These are phyloP conservation scores for Balearica regulorum DNA, from an alignment of 2,797 vertebrate species.

Conservation along the genomic window DNA sequence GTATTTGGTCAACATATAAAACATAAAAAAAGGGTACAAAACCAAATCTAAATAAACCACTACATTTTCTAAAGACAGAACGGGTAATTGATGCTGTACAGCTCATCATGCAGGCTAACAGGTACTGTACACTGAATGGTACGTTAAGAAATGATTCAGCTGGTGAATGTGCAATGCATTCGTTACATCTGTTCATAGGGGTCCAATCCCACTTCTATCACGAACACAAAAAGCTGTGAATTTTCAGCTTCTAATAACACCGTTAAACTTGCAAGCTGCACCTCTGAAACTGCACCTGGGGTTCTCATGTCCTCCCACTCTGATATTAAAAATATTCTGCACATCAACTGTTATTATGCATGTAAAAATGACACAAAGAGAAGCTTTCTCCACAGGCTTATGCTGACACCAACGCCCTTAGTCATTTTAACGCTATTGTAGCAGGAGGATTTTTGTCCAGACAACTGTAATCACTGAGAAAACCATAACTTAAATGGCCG, in stretches of 20 bases:
- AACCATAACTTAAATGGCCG: background rate
- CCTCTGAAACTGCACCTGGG: slow-evolving; percentile 38
- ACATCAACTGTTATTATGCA: slow-evolving; percentile 41
- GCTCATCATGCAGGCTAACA: background rate
- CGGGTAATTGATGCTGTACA: background rate
- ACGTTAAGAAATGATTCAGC: background rate
- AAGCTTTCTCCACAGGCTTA: background rate
- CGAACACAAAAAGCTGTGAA: background rate
- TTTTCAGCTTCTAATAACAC: slow-evolving; percentile 36
- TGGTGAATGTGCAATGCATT: background rate
- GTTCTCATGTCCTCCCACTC: slow-evolving; percentile 60
- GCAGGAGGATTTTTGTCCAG: background rate
- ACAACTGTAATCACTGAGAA: background rate
- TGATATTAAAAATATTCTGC: slow-evolving; percentile 49
- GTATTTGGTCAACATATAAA: background rate
- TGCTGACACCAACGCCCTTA: slow-evolving; percentile 24
- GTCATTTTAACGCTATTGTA: background rate
- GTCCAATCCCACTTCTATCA: background rate
- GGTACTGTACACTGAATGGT: background rate
- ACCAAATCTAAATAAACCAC: background rate
- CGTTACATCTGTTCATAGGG: background rate
- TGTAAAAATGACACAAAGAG: slow-evolving; percentile 30
- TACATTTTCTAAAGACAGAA: background rate
- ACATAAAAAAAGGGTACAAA: background rate
- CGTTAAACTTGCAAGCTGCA: slow-evolving; percentile 1